A percentile compares a stretch with the other conserved stretches of the same genome.
Conservation (phyloP, 2,888 invertebrate genomes). For the Drosophila demipolita region DNA sequence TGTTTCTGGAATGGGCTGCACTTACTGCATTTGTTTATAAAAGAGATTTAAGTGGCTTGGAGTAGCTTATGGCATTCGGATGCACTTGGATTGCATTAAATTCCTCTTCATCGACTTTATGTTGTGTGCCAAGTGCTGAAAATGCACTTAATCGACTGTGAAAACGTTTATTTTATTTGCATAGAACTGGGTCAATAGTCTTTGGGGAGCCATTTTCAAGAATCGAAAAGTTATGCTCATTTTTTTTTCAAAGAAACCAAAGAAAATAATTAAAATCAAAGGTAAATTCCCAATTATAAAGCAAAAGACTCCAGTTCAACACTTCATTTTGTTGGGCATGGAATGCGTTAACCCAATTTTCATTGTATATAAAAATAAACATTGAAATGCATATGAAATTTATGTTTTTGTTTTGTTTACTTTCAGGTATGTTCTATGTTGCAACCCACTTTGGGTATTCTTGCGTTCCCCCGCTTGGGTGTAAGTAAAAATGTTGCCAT, state of each 20-base stretch:
- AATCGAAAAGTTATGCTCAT: conserved; percentile 56
- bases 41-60: conserved; percentile 42
- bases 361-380: conserved; percentile 25
- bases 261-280: conserved; percentile 46
- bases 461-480: conserved; percentile 15
- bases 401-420: conserved; percentile 42
- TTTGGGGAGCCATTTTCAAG: conserved; percentile 20
- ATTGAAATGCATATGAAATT: conserved; percentile 59
- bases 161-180: conserved; percentile 47
- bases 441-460: conserved; percentile 24
- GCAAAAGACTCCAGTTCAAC: conserved; percentile 1
- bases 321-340: conserved; percentile 20
- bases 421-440: conserved; percentile 68
- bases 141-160: conserved; percentile 69
- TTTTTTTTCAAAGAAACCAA: conserved; percentile 41
- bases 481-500: conserved; percentile 35
- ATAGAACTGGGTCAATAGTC: conserved; percentile 66
- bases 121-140: conserved; percentile 55
- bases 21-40: conserved; percentile 33
- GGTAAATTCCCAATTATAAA: conserved; percentile 40
- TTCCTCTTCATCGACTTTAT: conserved; percentile 9
- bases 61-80: conserved; percentile 50
- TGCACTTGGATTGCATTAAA: conserved; percentile 44
- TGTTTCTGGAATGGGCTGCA: conserved; percentile 12
- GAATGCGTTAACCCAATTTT: conserved; percentile 68